Percentiles rank a stretch among this genome's conserved stretches.
Evolutionary conservation across 2,888 invertebrate genomes (phyloP).

Genomic region (Digitonthophagus gazella): DNA sequence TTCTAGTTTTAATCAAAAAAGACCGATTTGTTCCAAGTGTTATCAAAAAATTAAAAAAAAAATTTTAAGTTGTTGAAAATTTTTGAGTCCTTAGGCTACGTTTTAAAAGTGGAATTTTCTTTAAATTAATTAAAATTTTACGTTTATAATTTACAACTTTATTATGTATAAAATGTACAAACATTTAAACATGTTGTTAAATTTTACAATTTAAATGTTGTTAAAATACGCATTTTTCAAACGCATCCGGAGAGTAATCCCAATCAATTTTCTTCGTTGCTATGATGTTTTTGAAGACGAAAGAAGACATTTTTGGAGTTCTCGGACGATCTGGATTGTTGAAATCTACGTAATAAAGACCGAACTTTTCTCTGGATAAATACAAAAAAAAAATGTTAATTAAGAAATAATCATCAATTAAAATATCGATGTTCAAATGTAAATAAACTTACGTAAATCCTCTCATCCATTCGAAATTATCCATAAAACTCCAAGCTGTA

Average conservation of each 20-base stretch:
- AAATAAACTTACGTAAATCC: constrained; percentile 64
- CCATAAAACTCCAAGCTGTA: constrained; percentile 72
- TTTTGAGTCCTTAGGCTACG: too few relatives aligned
- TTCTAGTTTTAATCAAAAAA: too few relatives aligned
- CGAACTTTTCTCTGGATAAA: constrained; percentile 59
- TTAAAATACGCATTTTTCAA: constrained; percentile 6
- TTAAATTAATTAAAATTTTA: too few relatives aligned
- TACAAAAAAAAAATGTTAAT: not conserved
- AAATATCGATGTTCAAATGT: too few relatives aligned
- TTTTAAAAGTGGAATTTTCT: too few relatives aligned
- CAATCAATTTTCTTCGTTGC: constrained; percentile 19
- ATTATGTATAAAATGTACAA: not conserved
- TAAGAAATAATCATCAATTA: not conserved
- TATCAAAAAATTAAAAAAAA: too few relatives aligned
- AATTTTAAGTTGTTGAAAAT: too few relatives aligned
- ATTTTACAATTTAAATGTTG: not conserved
- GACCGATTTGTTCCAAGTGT: too few relatives aligned
- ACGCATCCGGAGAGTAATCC: constrained; percentile 18
- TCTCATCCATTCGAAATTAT: constrained; percentile 74
- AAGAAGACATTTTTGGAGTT: constrained; percentile 60
- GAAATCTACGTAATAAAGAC: constrained; percentile 65
- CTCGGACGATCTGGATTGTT: constrained; percentile 56
- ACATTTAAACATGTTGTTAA: not conserved
- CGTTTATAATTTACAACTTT: not conserved
- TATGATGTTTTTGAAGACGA: constrained; percentile 37